phyloP scores from a whole-genome alignment of 2,797 vertebrate species.

The Mormyrops attenuatus region DNA sequence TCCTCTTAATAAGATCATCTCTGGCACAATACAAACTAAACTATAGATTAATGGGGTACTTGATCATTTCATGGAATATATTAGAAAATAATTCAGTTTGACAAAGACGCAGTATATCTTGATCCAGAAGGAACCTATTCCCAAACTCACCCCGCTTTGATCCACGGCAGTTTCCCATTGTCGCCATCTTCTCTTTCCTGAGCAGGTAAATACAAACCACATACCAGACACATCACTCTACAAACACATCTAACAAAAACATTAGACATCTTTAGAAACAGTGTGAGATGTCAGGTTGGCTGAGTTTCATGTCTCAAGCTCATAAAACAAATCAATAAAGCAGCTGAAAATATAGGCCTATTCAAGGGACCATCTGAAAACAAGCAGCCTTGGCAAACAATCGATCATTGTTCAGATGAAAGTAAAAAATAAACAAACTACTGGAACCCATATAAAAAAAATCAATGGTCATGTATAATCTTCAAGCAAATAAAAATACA shows the following conservation, averaged over 20 bases:
- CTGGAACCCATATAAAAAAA: not conserved
- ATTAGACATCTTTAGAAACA: not conserved
- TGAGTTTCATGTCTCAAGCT: constrained; percentile 57
- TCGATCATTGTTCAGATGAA: not conserved
- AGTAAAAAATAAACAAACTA: not conserved
- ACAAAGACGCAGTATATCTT: not conserved
- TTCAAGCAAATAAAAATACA: not conserved
- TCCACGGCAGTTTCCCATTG: constrained; percentile 74
- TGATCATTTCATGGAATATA: not conserved
- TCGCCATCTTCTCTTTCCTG: constrained; percentile 79
- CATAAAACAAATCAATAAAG: constrained; percentile 12
- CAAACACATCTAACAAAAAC: not conserved
- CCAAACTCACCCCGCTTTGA: constrained; percentile 79
- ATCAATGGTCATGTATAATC: not conserved
- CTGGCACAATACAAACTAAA: not conserved
- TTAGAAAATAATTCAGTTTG: not conserved
- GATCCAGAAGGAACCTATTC: not conserved
- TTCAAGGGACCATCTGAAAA: not conserved
- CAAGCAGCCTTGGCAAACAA: not conserved
- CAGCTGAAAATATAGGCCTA: not conserved
- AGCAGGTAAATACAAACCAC: constrained; percentile 33
- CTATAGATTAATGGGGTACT: not conserved
- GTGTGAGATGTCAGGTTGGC: constrained; percentile 38
- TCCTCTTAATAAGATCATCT: not conserved
- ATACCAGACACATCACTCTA: constrained; percentile 13